Evolutionary conservation across 2,888 invertebrate species (phyloP).

Genomic region (Pherbina coryleti): DNA sequence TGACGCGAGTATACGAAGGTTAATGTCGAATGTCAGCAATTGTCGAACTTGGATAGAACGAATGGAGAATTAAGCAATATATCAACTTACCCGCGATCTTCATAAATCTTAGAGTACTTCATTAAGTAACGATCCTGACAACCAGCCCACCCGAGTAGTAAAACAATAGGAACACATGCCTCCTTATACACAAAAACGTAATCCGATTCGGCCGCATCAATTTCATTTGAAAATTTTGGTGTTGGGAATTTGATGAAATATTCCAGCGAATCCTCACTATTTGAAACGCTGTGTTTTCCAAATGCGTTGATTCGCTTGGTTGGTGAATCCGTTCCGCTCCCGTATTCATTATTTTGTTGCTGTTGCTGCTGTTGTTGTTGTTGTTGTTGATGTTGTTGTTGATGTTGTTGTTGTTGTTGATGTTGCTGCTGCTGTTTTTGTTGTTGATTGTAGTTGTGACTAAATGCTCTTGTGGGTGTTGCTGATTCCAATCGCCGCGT

Average conservation of each 20-base stretch:
- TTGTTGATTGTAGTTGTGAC: slow-evolving; percentile 27
- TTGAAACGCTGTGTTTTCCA: slow-evolving; percentile 35
- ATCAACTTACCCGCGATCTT: slow-evolving; percentile 77
- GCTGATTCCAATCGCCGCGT: slow-evolving; percentile 43
- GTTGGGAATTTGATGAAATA: slow-evolving; percentile 76
- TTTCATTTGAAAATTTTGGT: slow-evolving; percentile 70
- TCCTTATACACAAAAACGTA: slow-evolving; percentile 75
- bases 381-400: slow-evolving; percentile 18
- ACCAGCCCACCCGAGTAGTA: slow-evolving; percentile 85
- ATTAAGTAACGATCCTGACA: slow-evolving; percentile 82
- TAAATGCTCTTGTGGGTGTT: slow-evolving; percentile 25
- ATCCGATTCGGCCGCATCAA: slow-evolving; percentile 65
- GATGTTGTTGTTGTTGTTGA: slow-evolving; percentile 23
- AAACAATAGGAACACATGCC: slow-evolving; percentile 77
- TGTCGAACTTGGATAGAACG: too few relatives aligned
- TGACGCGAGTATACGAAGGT: too few relatives aligned
- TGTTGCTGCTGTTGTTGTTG: background rate
- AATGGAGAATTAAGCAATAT: too few relatives aligned
- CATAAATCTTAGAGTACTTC: slow-evolving; percentile 84
- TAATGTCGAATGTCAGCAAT: too few relatives aligned
- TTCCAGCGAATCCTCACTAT: slow-evolving; percentile 71
- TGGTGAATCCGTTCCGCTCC: background rate
- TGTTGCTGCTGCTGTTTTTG: slow-evolving; percentile 31
- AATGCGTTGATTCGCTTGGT: background rate
- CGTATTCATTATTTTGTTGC: background rate